phyloP scores from a whole-genome alignment of 1,140 invertebrate species.

The Tribolium madens region DNA sequence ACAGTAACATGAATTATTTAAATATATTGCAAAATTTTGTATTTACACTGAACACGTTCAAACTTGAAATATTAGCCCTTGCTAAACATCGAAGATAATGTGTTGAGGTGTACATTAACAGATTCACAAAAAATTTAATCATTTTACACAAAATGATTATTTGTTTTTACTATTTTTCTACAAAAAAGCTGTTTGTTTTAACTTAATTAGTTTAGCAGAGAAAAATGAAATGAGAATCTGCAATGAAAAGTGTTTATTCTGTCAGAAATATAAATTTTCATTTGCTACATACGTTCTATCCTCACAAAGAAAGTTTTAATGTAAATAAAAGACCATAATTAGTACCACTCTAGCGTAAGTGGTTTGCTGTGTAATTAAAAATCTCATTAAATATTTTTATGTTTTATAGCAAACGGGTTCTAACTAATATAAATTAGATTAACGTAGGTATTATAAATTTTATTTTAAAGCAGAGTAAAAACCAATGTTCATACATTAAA shows the following conservation, averaged over 20 bases:
- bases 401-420: neutral
- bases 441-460: too few species aligned
- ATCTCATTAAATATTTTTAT: slow-evolving; percentile 16
- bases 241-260: slow-evolving; percentile 13
- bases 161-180: neutral
- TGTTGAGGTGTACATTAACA: neutral
- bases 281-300: slow-evolving; percentile 32
- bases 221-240: slow-evolving; percentile 27
- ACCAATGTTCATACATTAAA: too few species aligned
- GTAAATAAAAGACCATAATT: slow-evolving; percentile 31
- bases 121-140: neutral
- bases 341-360: slow-evolving; percentile 35
- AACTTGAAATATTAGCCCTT: neutral
- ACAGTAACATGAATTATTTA: neutral
- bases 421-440: neutral
- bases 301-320: slow-evolving; percentile 34
- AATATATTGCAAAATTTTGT: neutral
- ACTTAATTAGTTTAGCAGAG: slow-evolving; percentile 2
- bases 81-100: neutral
- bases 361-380: slow-evolving; percentile 36
- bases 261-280: slow-evolving; percentile 33
- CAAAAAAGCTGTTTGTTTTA: neutral
- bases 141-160: too few species aligned
- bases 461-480: too few species aligned
- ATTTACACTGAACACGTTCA: neutral